phyloP scores from a whole-genome alignment of 2,888 invertebrate genomes.

The Aricia artaxerxes region DNA sequence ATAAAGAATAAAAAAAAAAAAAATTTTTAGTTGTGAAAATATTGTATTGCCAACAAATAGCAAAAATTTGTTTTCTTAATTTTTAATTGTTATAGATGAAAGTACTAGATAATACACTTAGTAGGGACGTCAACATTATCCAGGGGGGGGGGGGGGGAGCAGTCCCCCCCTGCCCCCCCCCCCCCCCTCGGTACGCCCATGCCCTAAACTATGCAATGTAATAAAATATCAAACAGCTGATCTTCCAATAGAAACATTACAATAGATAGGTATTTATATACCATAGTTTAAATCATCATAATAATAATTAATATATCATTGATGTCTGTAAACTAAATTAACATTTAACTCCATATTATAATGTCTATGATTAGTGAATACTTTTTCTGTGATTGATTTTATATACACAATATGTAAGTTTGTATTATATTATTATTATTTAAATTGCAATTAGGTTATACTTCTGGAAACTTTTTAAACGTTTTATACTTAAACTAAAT shows the following conservation, averaged over 20 bases:
- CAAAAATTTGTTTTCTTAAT: no score
- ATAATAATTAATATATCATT: background rate
- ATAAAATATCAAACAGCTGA: constrained; percentile 11
- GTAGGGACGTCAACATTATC: no score
- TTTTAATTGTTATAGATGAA: no score
- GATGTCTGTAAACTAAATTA: constrained; percentile 9
- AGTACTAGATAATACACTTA: no score
- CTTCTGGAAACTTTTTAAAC: background rate
- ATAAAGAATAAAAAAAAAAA: no score
- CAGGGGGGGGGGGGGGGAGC: no score
- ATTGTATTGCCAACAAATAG: no score
- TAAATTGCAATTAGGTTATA: background rate
- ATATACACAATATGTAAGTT: constrained; percentile 7
- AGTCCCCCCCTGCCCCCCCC: no score
- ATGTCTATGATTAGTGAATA: constrained; percentile 6
- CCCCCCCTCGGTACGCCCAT: no score
- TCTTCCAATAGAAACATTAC: constrained; percentile 3
- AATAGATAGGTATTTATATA: background rate
- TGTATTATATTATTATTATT: constrained; percentile 15
- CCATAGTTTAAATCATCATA: background rate
- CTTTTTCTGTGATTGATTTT: constrained; percentile 22
- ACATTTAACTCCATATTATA: constrained; percentile 8
- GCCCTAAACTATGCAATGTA: background rate
- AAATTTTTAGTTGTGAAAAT: no score
- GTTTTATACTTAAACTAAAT: constrained; percentile 17